phyloP scores from a whole-genome alignment of 2,888 invertebrate genomes.

The Conops quadrifasciatus region DNA sequence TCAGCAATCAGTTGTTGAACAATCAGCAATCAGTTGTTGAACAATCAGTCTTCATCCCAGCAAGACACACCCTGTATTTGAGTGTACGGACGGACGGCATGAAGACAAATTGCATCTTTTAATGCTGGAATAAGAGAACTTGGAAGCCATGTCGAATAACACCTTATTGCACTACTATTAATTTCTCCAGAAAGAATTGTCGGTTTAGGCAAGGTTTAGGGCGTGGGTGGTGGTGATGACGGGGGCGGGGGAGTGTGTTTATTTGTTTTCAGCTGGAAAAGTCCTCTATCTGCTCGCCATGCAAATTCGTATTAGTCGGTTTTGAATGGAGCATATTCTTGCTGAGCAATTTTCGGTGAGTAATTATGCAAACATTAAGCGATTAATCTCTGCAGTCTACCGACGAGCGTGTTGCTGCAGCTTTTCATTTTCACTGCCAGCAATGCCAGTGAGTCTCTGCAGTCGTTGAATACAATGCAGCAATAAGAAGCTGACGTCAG shows the following conservation, averaged over 20 bases:
- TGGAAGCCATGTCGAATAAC: slow-evolving; percentile 3
- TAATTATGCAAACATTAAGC: background rate
- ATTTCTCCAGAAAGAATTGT: slow-evolving; percentile 27
- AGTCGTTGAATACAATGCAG: too few species aligned
- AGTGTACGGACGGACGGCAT: background rate
- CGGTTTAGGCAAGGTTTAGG: too few species aligned
- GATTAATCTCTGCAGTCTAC: slow-evolving; percentile 4
- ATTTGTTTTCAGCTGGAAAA: background rate
- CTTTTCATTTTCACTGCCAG: background rate
- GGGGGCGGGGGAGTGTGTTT: background rate
- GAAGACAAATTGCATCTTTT: background rate
- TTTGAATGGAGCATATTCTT: background rate
- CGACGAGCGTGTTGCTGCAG: background rate
- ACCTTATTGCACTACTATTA: slow-evolving; percentile 39
- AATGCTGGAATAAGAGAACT: slow-evolving; percentile 11
- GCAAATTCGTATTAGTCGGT: background rate
- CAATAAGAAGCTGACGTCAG: too few species aligned
- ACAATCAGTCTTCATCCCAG: too few species aligned
- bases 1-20: too few species aligned
- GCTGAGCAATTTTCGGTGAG: background rate
- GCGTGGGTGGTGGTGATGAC: background rate
- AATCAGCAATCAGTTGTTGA: too few species aligned
- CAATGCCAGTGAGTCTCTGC: background rate
- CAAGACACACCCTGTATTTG: background rate
- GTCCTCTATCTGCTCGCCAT: background rate